These are phyloP conservation scores for Labeo rohita DNA, from an alignment of 2,113 vertebrate species.

Conservation along the genomic window DNA sequence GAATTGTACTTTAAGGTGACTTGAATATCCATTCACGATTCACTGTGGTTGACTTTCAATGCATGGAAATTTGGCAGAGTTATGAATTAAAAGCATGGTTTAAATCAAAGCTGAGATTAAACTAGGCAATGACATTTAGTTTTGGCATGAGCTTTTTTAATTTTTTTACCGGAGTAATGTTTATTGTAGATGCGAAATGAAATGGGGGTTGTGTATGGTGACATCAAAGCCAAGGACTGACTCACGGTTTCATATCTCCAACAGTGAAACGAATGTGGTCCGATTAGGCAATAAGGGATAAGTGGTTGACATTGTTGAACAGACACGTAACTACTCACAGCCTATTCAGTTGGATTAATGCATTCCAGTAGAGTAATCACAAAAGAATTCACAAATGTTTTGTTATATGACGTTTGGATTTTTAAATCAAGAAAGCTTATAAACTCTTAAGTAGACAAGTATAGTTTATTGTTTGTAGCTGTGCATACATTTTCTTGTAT, in stretches of 20 bases:
- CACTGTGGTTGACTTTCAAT: not conserved
- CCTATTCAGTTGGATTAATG: not conserved
- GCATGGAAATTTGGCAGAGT: not conserved
- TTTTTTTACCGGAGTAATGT: not conserved
- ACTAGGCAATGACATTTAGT: not conserved
- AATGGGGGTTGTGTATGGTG: not conserved
- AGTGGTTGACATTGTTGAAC: not conserved
- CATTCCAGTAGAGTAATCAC: not conserved
- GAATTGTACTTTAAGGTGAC: not conserved
- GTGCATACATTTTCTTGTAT: conserved; percentile 33
- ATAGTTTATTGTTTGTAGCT: not conserved
- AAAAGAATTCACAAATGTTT: not conserved
- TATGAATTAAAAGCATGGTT: not conserved
- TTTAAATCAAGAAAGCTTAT: not conserved
- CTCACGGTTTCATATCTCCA: not conserved
- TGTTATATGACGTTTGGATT: not conserved
- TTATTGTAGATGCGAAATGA: not conserved
- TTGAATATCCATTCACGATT: not conserved
- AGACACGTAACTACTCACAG: not conserved
- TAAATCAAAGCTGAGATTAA: not conserved
- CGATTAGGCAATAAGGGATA: conserved; percentile 13
- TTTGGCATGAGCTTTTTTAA: not conserved
- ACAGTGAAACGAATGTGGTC: not conserved
- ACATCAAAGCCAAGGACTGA: not conserved
- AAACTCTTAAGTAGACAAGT: not conserved